phyloP scores from a whole-genome alignment of 2,888 invertebrate species.

The Leptodirus hochenwartii region DNA sequence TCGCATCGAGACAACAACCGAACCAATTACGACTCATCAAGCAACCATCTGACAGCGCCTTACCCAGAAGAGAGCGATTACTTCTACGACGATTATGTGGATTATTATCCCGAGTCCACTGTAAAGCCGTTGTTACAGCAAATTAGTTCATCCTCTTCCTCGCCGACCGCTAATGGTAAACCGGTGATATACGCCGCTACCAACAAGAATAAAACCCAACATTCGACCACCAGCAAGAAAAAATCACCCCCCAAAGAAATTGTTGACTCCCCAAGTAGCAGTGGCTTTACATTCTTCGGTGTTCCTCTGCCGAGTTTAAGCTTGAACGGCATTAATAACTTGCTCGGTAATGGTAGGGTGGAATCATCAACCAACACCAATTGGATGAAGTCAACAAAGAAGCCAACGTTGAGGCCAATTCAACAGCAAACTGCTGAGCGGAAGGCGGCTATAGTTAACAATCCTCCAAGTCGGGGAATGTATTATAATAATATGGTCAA shows the following conservation, averaged over 20 bases:
- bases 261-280: slow-evolving; percentile 31
- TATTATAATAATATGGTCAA: slow-evolving; percentile 7
- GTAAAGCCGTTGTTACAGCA: slow-evolving; percentile 21
- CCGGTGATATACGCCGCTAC: slow-evolving; percentile 39
- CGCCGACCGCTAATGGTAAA: slow-evolving; percentile 35
- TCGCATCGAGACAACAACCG: slow-evolving; percentile 31
- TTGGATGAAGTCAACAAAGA: too few relatives aligned
- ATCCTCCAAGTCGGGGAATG: slow-evolving; percentile 12
- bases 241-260: slow-evolving; percentile 20
- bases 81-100: slow-evolving; percentile 67
- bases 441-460: slow-evolving; percentile 22
- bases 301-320: slow-evolving; percentile 59
- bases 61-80: slow-evolving; percentile 63
- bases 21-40: slow-evolving; percentile 32
- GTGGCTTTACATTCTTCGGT: slow-evolving; percentile 69
- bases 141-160: slow-evolving; percentile 20
- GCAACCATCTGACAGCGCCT: slow-evolving; percentile 35
- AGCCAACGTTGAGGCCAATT: slow-evolving; percentile 9
- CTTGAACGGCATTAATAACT: slow-evolving; percentile 47
- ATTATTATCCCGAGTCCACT: slow-evolving; percentile 51
- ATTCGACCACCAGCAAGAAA: slow-evolving; percentile 13
- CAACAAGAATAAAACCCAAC: slow-evolving; percentile 15
- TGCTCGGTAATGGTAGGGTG: slow-evolving; percentile 27
- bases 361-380: slow-evolving; percentile 9
- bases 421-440: slow-evolving; percentile 17